Evolutionary conservation across 1,140 invertebrate genomes (phyloP).

Genomic region (Polypedilum pembai): DNA sequence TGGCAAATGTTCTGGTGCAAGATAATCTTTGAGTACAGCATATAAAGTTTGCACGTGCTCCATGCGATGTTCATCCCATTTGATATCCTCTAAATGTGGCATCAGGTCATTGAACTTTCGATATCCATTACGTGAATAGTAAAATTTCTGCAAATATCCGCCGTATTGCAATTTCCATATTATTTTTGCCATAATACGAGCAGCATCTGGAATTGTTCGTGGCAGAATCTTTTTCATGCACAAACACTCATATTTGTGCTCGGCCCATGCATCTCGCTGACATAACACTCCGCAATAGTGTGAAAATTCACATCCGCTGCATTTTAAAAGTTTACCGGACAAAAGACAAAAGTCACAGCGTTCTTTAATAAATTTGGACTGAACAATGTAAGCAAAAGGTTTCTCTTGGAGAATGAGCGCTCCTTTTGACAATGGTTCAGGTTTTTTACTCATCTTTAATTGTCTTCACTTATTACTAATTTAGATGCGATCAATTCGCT

Average conservation of each 20-base stretch:
- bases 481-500: too few relatives aligned
- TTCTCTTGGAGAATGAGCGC: slow-evolving; percentile 49
- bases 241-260: slow-evolving; percentile 70
- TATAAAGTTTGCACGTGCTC: slow-evolving; percentile 65
- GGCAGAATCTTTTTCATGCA: slow-evolving; percentile 59
- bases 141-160: slow-evolving; percentile 54
- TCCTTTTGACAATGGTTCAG: slow-evolving; percentile 39
- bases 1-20: slow-evolving; percentile 57
- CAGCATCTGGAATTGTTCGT: slow-evolving; percentile 61
- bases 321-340: slow-evolving; percentile 58
- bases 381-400: slow-evolving; percentile 54
- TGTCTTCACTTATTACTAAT: not conserved
- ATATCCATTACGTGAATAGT: slow-evolving; percentile 58
- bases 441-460: slow-evolving; percentile 6
- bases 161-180: slow-evolving; percentile 61
- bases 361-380: slow-evolving; percentile 48
- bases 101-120: slow-evolving; percentile 74
- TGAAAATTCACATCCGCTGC: slow-evolving; percentile 70
- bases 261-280: slow-evolving; percentile 64
- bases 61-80: slow-evolving; percentile 59
- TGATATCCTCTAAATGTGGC: slow-evolving; percentile 75
- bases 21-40: slow-evolving; percentile 58
- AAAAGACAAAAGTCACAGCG: slow-evolving; percentile 57
- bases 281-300: slow-evolving; percentile 67
- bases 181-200: slow-evolving; percentile 62